Conservation (phyloP, 2,797 vertebrate genomes). For the Pseudocheirus occidentalis region DNA sequence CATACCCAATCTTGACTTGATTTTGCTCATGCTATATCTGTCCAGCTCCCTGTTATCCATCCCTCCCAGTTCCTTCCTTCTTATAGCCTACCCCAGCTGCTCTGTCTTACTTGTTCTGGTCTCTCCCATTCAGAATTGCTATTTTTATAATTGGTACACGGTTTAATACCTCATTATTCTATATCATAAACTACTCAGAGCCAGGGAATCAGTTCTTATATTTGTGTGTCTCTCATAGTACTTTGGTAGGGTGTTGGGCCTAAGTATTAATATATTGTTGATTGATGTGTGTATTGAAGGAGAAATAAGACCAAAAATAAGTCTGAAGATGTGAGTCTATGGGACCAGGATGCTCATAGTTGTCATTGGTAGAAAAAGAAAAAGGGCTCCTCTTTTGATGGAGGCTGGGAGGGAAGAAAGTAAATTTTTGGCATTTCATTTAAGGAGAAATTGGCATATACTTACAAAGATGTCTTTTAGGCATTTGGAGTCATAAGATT, state of each 20-base stretch:
- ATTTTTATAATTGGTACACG: background rate
- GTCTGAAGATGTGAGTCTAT: background rate
- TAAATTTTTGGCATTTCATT: conserved; percentile 22
- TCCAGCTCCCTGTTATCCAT: background rate
- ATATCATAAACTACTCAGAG: background rate
- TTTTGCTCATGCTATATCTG: background rate
- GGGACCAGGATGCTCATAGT: conserved; percentile 12
- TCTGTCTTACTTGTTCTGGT: background rate
- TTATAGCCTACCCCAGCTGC: conserved; percentile 15
- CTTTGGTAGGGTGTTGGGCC: background rate
- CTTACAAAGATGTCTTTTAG: background rate
- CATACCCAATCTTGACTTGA: background rate
- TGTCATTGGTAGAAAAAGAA: conserved; percentile 28
- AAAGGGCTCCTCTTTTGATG: conserved; percentile 28
- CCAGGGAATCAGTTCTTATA: background rate
- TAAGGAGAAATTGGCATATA: conserved; percentile 1
- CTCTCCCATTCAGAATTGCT: conserved; percentile 44
- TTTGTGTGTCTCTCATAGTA: background rate
- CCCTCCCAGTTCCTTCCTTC: conserved; percentile 18
- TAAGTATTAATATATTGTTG: background rate
- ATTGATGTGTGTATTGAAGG: background rate
- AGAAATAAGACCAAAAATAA: conserved; percentile 47
- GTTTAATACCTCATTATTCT: background rate
- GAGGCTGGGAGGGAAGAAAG: too few species aligned
- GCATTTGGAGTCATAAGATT: conserved; percentile 8